Conservation (phyloP, 2,888 invertebrate species). For the Seira ritae region DNA sequence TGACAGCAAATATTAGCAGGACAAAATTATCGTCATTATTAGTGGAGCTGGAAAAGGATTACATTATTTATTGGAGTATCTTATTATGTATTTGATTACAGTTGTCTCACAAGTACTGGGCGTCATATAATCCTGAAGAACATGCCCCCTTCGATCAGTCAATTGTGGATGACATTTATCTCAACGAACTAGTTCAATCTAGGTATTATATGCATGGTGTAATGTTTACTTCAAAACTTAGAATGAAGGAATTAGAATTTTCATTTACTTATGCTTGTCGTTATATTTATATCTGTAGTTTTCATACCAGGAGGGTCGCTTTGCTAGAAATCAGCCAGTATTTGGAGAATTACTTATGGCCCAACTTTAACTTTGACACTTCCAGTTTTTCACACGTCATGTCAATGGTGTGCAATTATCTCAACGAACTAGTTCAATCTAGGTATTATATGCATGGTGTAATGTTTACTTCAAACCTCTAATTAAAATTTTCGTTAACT, state of each 20-base stretch:
- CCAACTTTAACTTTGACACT: slow-evolving; percentile 87
- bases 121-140: slow-evolving; percentile 85
- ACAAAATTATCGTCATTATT: neutral
- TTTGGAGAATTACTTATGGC: slow-evolving; percentile 97
- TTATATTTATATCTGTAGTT: no score
- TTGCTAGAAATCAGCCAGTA: slow-evolving; percentile 98
- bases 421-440: slow-evolving; percentile 89
- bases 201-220: slow-evolving; percentile 79
- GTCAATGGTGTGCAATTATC: slow-evolving; percentile 96
- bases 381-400: slow-evolving; percentile 92
- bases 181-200: slow-evolving; percentile 89
- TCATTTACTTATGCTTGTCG: no score
- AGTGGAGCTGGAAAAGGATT: neutral
- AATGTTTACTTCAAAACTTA: no score
- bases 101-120: slow-evolving; percentile 96
- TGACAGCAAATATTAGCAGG: neutral
- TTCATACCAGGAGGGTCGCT: slow-evolving; percentile 92
- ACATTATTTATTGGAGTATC: neutral
- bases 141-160: slow-evolving; percentile 86
- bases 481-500: neutral
- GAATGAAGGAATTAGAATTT: no score
- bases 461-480: no score
- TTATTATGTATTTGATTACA: slow-evolving; percentile 75
- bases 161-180: slow-evolving; percentile 92
- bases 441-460: slow-evolving; percentile 79